Evolutionary conservation across 2,113 vertebrate genomes (phyloP), one percentile per base, ranked within the genome.

Genomic region (Brienomyrus brachyistius): DNA sequence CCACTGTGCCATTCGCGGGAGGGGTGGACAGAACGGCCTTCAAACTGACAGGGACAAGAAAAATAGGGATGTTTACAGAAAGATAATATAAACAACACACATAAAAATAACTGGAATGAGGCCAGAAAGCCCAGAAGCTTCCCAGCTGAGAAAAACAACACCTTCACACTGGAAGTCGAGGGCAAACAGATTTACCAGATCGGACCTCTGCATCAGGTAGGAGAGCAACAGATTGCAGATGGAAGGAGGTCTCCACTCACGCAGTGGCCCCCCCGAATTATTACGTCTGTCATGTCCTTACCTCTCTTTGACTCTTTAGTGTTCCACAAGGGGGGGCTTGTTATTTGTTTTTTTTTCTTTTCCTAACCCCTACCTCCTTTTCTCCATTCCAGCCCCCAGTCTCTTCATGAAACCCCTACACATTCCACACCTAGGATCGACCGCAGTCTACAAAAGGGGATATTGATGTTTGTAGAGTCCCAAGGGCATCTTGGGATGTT

Each of bases 21-120:
- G 84, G 95, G 5, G 93, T 94, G 35, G 95, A 93, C 92, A 97
- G 93, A 31, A 95, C 91, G 0, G 95, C 94, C 89, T 97, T 97
- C 91, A 97, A 45, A 88, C 97, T 96, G 92, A 0, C 0, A 54
- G 31, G 8, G 52, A 7, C 5, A 5, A 47, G n/a, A 77, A 17
- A 59, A 23, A 35, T 11, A 62, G n/a, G 2, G 21, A 62, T 52
- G n/a, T 6, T 19, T 31, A 4, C 54, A 19, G 45, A 23, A 70
- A 5, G 48, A 88, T n/a, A 1, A 48, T 48, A 50, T 48, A 48
- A n/a, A 85, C 17, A 19, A 80, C 35, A 43, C 31, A 7, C 21
- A 19, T 35, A 80, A 19, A 80, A 35, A 80, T 80, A 80, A 19
- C 13, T 40, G 74, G 74, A 43, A 19, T 43, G 8, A 40, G 35